Conservation (phyloP, 2,888 invertebrate species). For the Callinectes sapidus region DNA sequence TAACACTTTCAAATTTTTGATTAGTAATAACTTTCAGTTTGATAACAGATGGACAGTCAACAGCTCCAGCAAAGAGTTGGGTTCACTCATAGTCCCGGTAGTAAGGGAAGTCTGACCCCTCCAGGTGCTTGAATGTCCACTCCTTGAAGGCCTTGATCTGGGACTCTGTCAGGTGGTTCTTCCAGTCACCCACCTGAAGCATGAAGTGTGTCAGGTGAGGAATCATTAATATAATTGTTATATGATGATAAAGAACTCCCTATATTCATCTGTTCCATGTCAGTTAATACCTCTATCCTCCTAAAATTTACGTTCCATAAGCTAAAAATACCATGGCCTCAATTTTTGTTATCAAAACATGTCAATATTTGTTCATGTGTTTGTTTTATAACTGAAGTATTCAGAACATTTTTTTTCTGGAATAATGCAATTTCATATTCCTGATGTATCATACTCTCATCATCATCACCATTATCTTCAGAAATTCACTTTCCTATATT, state of each 20-base stretch:
- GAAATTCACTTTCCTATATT: too few relatives aligned
- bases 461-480: too few relatives aligned
- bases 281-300: neutral
- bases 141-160: conserved; percentile 43
- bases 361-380: neutral
- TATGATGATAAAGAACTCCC: neutral
- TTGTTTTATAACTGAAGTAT: too few relatives aligned
- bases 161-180: conserved; percentile 21
- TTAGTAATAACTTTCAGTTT: neutral
- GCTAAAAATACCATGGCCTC: neutral
- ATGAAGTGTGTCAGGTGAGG: neutral
- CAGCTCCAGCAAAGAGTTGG: neutral
- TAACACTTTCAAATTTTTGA: neutral
- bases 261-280: neutral
- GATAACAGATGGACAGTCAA: neutral
- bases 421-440: too few relatives aligned
- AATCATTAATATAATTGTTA: neutral
- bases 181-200: conserved; percentile 38
- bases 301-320: neutral
- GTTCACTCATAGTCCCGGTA: conserved; percentile 29
- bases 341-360: neutral
- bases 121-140: conserved; percentile 30
- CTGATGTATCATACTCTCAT: too few relatives aligned
- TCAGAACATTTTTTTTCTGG: too few relatives aligned
- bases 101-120: conserved; percentile 30